These are phyloP conservation scores for Drosophila hamatofila DNA, from an alignment of 2,888 invertebrate genomes.

Conservation along the genomic window DNA sequence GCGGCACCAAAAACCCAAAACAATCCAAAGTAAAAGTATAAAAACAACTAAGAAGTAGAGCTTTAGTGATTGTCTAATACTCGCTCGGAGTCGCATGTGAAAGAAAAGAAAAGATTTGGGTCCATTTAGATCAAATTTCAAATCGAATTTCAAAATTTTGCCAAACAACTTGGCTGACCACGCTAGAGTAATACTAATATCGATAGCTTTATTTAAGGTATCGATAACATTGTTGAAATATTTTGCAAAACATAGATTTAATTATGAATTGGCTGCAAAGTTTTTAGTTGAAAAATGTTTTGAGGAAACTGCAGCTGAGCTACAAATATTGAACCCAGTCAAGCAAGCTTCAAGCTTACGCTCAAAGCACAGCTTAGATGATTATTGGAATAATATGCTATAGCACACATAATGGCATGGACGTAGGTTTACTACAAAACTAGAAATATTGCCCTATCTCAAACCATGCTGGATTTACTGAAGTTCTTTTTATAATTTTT, in stretches of 20 bases:
- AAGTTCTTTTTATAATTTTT: background rate
- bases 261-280: no score
- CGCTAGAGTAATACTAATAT: background rate
- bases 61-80: background rate
- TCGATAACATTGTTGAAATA: background rate
- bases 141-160: background rate
- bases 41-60: background rate
- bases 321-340: no score
- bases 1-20: constrained; percentile 1
- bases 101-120: background rate
- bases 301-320: no score
- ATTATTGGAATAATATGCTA: background rate
- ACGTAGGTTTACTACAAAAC: background rate
- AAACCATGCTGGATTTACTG: fast-evolving
- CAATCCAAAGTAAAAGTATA: background rate
- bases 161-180: background rate
- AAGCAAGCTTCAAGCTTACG: no score
- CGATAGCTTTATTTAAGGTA: background rate
- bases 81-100: background rate
- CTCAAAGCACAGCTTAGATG: no score
- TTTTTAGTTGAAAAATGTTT: no score
- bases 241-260: background rate
- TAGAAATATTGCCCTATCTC: background rate
- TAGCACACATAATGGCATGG: background rate
- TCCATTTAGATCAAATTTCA: background rate